A percentile compares a stretch with the other conserved stretches of the same genome.
Evolutionary conservation across 2,113 vertebrate species (phyloP).

Genomic region (Rafetus swinhoei): DNA sequence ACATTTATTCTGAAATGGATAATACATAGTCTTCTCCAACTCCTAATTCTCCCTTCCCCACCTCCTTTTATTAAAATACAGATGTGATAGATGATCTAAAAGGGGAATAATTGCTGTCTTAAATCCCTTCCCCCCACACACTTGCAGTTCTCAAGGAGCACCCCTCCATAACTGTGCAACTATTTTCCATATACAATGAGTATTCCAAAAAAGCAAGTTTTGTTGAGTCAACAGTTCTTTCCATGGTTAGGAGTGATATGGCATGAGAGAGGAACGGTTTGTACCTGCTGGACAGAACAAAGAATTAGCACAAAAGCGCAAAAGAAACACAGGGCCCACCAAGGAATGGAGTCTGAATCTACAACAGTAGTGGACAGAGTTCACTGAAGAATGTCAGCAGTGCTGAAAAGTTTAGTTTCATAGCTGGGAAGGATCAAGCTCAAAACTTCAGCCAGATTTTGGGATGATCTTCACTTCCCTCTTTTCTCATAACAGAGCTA

Average conservation of each 20-base stretch:
- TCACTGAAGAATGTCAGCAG: neutral
- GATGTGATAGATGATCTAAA: conserved; percentile 43
- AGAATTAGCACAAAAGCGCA: conserved; percentile 45
- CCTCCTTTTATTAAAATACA: conserved; percentile 48
- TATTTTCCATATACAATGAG: conserved; percentile 1
- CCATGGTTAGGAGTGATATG: conserved; percentile 31
- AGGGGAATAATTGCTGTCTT: conserved; percentile 30
- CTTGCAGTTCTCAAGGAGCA: conserved; percentile 21
- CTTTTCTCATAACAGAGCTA: neutral
- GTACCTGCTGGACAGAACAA: neutral
- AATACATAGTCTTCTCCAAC: conserved; percentile 67
- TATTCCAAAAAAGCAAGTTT: conserved; percentile 19
- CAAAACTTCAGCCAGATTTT: neutral
- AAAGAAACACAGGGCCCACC: neutral
- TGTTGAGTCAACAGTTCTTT: conserved; percentile 33
- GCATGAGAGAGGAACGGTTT: conserved; percentile 18
- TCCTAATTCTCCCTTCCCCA: neutral
- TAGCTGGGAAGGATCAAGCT: conserved; percentile 5
- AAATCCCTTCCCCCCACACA: conserved; percentile 10
- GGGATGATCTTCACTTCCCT: neutral
- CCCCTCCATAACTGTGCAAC: neutral
- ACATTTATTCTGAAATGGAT: conserved; percentile 83
- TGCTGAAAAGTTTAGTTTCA: conserved; percentile 13
- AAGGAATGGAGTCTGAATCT: neutral
- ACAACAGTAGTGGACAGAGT: neutral